phyloP scores from a whole-genome alignment of 2,113 vertebrate genomes.

The Coracopsis vasa region DNA sequence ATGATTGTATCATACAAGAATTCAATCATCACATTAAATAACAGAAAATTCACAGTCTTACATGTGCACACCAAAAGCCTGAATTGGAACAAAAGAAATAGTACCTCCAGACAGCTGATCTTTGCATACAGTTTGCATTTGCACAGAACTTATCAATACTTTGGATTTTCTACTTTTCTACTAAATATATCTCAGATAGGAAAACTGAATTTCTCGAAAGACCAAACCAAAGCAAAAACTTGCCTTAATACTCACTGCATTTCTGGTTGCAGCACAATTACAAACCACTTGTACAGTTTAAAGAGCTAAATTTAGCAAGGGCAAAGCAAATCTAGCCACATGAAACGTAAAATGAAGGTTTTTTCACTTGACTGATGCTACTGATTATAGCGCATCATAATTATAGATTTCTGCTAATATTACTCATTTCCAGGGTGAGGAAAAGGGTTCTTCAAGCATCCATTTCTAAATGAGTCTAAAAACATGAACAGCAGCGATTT shows the following conservation, averaged over 20 bases:
- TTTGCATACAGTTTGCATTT: not conserved
- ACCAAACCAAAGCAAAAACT: not conserved
- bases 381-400: conserved; percentile 22
- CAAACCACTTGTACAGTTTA: not conserved
- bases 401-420: not conserved
- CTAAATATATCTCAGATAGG: not conserved
- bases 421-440: not conserved
- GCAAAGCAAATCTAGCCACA: not conserved
- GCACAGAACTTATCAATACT: not conserved
- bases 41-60: not conserved
- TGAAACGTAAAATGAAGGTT: not conserved
- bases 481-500: not conserved
- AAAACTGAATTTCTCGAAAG: not conserved
- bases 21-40: not conserved
- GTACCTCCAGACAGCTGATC: not conserved
- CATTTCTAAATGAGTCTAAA: not conserved
- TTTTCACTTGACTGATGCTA: not conserved
- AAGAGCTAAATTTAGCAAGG: not conserved
- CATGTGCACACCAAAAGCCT: not conserved
- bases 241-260: not conserved
- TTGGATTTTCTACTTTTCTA: not conserved
- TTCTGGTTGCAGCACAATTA: not conserved
- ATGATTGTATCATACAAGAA: not conserved
- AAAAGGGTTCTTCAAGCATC: not conserved
- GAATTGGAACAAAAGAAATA: not conserved